Evolutionary conservation across 2,888 invertebrate genomes (phyloP).

Genomic region (Archips crataeganus): DNA sequence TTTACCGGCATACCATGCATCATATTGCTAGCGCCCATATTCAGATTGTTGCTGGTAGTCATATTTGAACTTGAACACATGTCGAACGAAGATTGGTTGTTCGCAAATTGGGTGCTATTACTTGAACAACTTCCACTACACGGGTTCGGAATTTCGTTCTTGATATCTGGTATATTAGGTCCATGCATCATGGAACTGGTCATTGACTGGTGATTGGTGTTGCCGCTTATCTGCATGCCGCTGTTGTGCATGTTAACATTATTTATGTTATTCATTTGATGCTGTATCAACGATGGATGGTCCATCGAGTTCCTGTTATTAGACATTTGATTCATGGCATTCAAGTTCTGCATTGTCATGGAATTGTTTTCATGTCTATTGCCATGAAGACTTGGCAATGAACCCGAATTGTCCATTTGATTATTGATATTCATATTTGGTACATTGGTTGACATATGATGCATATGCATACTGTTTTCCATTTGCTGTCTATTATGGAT

Average conservation of each 20-base stretch:
- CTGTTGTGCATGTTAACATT: slow-evolving; percentile 77
- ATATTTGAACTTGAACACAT: slow-evolving; percentile 68
- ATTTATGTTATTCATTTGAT: slow-evolving; percentile 76
- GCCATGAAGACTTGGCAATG: slow-evolving; percentile 70
- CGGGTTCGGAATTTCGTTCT: slow-evolving; percentile 79
- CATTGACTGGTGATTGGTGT: slow-evolving; percentile 71
- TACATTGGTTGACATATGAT: slow-evolving; percentile 73
- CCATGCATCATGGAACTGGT: slow-evolving; percentile 76
- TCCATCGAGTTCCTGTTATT: slow-evolving; percentile 76
- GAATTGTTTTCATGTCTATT: slow-evolving; percentile 76
- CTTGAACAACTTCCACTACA: slow-evolving; percentile 79
- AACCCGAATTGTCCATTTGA: slow-evolving; percentile 72
- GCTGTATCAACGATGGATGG: slow-evolving; percentile 77
- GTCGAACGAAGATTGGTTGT: slow-evolving; percentile 73
- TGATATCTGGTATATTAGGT: slow-evolving; percentile 79
- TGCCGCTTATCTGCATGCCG: slow-evolving; percentile 75
- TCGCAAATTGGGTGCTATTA: slow-evolving; percentile 69
- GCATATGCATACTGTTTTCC: slow-evolving; percentile 78
- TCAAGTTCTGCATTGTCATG: slow-evolving; percentile 75
- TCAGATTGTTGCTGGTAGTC: slow-evolving; percentile 68
- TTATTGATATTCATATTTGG: slow-evolving; percentile 68
- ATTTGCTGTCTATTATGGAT: slow-evolving; percentile 78
- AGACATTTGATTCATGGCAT: slow-evolving; percentile 75
- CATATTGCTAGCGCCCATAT: slow-evolving; percentile 70
- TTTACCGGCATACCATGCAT: slow-evolving; percentile 76